A percentile compares a stretch with the other conserved stretches of the same genome.
These are phyloP conservation scores for Tipula helvola DNA, from an alignment of 2,888 invertebrate species.

Conservation along the genomic window DNA sequence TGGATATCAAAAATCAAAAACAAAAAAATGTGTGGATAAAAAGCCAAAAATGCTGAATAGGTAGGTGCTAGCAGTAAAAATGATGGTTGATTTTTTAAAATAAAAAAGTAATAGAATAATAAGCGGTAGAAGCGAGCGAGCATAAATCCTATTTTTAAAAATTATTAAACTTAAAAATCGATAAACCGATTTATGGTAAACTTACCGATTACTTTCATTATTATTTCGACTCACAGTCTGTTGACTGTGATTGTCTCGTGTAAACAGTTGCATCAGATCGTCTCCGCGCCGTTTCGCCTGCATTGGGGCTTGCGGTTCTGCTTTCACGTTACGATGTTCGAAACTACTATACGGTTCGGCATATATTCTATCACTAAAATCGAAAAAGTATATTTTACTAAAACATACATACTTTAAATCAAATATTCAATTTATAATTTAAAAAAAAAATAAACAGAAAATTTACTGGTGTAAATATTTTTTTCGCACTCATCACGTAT, in stretches of 20 bases:
- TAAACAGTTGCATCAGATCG: not conserved
- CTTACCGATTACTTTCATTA: not conserved
- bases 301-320: conserved; percentile 11
- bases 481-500: not conserved
- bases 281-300: conserved; percentile 8
- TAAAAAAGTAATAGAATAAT: not conserved
- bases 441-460: not conserved
- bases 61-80: not conserved
- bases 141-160: not conserved
- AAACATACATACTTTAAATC: not conserved
- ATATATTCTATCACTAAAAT: conserved; percentile 13
- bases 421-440: conserved; percentile 4
- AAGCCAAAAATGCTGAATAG: not conserved
- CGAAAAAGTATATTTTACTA: not conserved
- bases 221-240: not conserved
- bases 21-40: not conserved
- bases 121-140: not conserved
- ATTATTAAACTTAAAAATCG: not conserved
- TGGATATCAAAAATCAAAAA: not conserved
- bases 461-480: not conserved
- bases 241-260: not conserved
- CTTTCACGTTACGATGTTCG: not conserved
- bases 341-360: conserved; percentile 11
- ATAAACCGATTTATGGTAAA: not conserved
- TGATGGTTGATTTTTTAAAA: not conserved